Evolutionary conservation across 2,888 invertebrate species (phyloP).

Genomic region (Mimas tiliae): DNA sequence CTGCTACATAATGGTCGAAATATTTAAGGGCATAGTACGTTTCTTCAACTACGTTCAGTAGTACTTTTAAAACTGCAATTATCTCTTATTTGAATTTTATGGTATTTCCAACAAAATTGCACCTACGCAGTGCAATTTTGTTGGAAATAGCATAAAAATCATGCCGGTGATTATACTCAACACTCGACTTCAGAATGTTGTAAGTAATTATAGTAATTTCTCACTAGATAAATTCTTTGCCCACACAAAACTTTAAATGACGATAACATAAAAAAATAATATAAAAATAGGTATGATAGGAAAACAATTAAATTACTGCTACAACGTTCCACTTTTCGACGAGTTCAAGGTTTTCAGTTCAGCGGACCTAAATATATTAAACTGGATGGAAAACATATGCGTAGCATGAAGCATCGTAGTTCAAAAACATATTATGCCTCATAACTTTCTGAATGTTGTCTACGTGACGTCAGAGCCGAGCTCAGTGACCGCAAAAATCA

Average conservation of each 20-base stretch:
- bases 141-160: too few relatives aligned
- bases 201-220: too few relatives aligned
- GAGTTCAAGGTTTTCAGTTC: background rate
- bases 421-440: background rate
- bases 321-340: too few relatives aligned
- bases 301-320: background rate
- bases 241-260: background rate
- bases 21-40: background rate
- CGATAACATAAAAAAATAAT: background rate
- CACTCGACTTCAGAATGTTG: too few relatives aligned
- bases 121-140: too few relatives aligned
- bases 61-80: too few relatives aligned
- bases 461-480: conserved; percentile 12
- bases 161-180: too few relatives aligned
- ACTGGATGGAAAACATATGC: background rate
- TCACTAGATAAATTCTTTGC: background rate
- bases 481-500: conserved; percentile 8
- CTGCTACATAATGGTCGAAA: background rate
- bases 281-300: too few relatives aligned
- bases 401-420: background rate
- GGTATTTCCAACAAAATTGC: too few relatives aligned
- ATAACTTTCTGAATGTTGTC: conserved; percentile 27
- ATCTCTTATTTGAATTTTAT: too few relatives aligned
- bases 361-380: conserved; percentile 12
- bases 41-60: too few relatives aligned